phyloP scores from a whole-genome alignment of 2,888 invertebrate genomes.

The Abrostola triplasia region DNA sequence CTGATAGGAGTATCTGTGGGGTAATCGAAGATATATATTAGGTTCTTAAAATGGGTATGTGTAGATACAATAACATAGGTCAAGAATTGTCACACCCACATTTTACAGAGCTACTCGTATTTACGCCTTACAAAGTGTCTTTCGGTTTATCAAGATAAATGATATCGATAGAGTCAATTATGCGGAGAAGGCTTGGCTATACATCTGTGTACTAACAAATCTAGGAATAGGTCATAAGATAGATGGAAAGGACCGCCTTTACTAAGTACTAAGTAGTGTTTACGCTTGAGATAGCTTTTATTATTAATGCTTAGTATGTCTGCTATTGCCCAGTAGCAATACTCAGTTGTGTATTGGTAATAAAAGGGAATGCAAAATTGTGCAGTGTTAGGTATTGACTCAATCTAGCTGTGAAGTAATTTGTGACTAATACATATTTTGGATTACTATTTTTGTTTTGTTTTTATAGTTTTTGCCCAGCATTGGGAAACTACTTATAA shows the following conservation, averaged over 20 bases:
- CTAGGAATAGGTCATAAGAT: slow-evolving; percentile 30
- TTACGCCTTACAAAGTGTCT: slow-evolving; percentile 34
- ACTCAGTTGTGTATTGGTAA: not conserved
- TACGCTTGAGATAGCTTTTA: slow-evolving; percentile 6
- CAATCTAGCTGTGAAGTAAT: slow-evolving; percentile 1
- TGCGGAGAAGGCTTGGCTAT: slow-evolving; percentile 35
- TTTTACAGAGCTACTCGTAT: slow-evolving; percentile 14
- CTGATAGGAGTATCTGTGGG: no score
- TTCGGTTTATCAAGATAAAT: slow-evolving; percentile 51
- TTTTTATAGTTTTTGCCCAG: not conserved
- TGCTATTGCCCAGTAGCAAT: not conserved
- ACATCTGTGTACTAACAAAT: slow-evolving; percentile 16
- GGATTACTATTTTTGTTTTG: not conserved
- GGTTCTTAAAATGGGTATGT: no score
- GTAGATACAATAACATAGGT: not conserved
- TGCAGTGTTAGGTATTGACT: not conserved
- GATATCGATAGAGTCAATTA: slow-evolving; percentile 53
- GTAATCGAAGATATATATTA: not conserved
- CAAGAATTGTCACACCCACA: slow-evolving; percentile 19
- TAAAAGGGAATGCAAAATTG: not conserved
- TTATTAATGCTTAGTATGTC: slow-evolving; percentile 1
- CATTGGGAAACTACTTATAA: no score
- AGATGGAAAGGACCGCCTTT: slow-evolving; percentile 25
- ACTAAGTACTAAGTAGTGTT: slow-evolving; percentile 4
- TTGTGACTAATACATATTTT: not conserved